Base-by-base conservation (phyloP, 2,888 invertebrate species). In the Drosophila glabriapex region DNA sequence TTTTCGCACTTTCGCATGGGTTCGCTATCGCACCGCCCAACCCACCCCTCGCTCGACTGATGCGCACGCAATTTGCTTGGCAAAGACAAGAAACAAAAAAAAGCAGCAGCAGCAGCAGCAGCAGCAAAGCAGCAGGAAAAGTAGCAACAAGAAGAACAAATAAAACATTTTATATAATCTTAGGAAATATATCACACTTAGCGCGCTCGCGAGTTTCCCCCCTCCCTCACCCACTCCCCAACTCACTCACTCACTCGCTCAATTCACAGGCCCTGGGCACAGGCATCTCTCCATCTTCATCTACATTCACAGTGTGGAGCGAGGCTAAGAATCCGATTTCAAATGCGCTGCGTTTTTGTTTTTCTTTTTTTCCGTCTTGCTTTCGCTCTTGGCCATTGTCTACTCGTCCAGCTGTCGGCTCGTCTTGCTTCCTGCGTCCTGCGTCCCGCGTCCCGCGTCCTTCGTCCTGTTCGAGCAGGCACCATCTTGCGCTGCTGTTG, bases 121-220 rank as follows among this genome's bases (percentile, higher is more conserved):
- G 58, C 54, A 70, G 68, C 70, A 62, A 46, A 22, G 53, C 54
- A 62, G 64, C 19, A 52, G 43, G 37, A 66, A 68, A 68, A 76
- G 82, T 67, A 75, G 85, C 73, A 87, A 68, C 81, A 84, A 80
- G 78, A 81, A 81, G 77, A 90, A 89, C 87, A 91, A 90, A 90
- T 91, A 91, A 91, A 92, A 87, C 91, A 92, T 91, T 91, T 92
- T 92, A 92, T 91, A 92, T 93, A 93, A 93, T 93, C 93, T 93
- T 90, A 87, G 90, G 91, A 93, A 92, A 93, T 93, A 93, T 93
- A 93, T 93, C 93, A 93, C 93, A 93, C 93, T 93, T 93, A 93
- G 89, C 91, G 89, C 85, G 89, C 82, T 82, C 67, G 82, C 82
- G 73, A 70, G 50, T 58, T 52, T 53, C 67, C 60, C 62, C 55